Evolutionary conservation across 2,888 invertebrate genomes (phyloP), one percentile per base, ranked within the genome.

Genomic region (Dolomedes plantarius): DNA sequence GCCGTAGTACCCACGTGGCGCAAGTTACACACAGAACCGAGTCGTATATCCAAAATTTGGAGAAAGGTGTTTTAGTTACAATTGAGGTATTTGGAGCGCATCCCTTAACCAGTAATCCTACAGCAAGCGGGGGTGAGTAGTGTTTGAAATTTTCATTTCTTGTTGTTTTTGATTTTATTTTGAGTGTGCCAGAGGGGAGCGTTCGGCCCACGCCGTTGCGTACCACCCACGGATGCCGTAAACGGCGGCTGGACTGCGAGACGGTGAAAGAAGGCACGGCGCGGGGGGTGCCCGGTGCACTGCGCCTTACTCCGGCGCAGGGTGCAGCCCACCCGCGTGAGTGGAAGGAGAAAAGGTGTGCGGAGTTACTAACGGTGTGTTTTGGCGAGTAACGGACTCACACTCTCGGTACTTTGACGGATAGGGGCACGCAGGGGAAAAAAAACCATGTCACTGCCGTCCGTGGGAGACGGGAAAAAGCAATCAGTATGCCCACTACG

Each of bases 291-390:
- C 23, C 19, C 56, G 64, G 62, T 72, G 72, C 31, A 50, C 56
- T 77, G 83, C 83, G 83, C 83, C 11, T 56, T 73, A 72, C 73
- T 76, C 83, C 32, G 75, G 76, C 82, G 76, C 82, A 76, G 41
- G 64, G 67, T 36, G 39, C 81, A 32, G 76, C 67, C 83, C 83
- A 71, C 36, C 76, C 77, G 56, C 56, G 56, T 56, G 56, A 23
- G 56, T 23, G 23, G 56, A 56, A 16, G 16, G 16, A 7, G 41
- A 46, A 13, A 46, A 56, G 56, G 56, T 56, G 73, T 67, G 27
- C 67, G 32, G 67, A 27, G 56, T n/a, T 56, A 23, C 19, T 1
- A 56, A 23, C 23, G 69, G 27, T 71, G 50, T n/a, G 69, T 56
- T 68, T 77, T 77, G 36, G 31, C 50, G 68, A 28, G 41, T n/a